phyloP scores from a whole-genome alignment of 2,888 invertebrate species.

The Oscheius onirici region DNA sequence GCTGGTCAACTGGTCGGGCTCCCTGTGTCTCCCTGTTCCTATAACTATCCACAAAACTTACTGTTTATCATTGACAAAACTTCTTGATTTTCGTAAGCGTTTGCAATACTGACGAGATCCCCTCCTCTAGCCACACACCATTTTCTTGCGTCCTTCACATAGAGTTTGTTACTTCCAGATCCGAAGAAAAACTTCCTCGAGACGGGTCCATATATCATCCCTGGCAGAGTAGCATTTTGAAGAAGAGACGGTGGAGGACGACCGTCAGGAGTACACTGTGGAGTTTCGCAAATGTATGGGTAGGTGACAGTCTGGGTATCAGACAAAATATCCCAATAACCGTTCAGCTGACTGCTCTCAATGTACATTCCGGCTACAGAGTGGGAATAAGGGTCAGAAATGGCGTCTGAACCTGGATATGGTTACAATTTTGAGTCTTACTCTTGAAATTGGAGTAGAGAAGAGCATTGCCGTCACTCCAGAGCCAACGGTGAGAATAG shows the following conservation, averaged over 20 bases:
- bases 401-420: background rate
- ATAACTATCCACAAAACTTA: no score
- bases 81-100: conserved; percentile 20
- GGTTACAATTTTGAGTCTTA: background rate
- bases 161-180: conserved; percentile 22
- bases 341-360: conserved; percentile 7
- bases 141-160: conserved; percentile 2
- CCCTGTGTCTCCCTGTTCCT: no score
- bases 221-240: conserved; percentile 19
- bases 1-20: no score
- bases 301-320: conserved; percentile 10
- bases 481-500: conserved; percentile 11
- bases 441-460: conserved; percentile 24
- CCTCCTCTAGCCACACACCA: conserved; percentile 14
- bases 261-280: conserved; percentile 17
- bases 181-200: conserved; percentile 14
- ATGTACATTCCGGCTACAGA: conserved; percentile 20
- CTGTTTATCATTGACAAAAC: conserved; percentile 21
- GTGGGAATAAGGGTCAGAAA: conserved; percentile 20
- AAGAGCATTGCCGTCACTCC: conserved; percentile 6
- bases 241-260: conserved; percentile 18
- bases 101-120: conserved; percentile 9
- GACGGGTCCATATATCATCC: conserved; percentile 25
- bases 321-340: conserved; percentile 14
- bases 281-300: conserved; percentile 26